Conservation (phyloP, 1,140 invertebrate species). For the Globodera ellingtonae region DNA sequence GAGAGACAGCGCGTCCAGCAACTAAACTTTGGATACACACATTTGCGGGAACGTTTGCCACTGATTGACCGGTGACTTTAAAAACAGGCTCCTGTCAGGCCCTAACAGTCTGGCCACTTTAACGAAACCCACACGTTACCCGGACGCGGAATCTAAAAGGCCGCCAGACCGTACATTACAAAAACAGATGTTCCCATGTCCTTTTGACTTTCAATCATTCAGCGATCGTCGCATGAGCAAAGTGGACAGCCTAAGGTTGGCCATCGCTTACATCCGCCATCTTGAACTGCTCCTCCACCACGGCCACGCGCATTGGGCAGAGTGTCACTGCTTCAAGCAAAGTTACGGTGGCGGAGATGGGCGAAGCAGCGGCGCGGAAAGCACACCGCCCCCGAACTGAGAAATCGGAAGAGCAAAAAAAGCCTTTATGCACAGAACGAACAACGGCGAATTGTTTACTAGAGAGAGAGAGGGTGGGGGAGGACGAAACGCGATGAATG, state of each 20-base stretch:
- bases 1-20: constrained; percentile 74
- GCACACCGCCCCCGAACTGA: constrained; percentile 17
- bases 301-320: constrained; percentile 70
- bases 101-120: no score
- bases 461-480: background rate
- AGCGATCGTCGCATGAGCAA: constrained; percentile 69
- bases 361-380: constrained; percentile 2
- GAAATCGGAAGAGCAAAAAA: background rate
- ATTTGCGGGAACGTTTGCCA: constrained; percentile 77
- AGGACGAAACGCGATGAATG: background rate
- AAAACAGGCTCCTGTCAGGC: no score
- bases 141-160: no score
- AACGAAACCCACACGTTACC: no score
- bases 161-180: no score
- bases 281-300: constrained; percentile 65
- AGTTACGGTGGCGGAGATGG: constrained; percentile 18
- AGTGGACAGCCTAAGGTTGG: constrained; percentile 68
- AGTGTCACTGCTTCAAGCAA: constrained; percentile 44
- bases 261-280: constrained; percentile 68
- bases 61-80: constrained; percentile 52
- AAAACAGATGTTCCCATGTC: constrained; percentile 1
- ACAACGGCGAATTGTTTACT: background rate
- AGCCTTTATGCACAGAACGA: constrained; percentile 3
- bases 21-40: constrained; percentile 80
- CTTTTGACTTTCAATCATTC: constrained; percentile 19